A percentile compares a stretch with the other conserved stretches of the same genome.
Conservation (phyloP, 2,797 vertebrate genomes). For the Numenius phaeopus region DNA sequence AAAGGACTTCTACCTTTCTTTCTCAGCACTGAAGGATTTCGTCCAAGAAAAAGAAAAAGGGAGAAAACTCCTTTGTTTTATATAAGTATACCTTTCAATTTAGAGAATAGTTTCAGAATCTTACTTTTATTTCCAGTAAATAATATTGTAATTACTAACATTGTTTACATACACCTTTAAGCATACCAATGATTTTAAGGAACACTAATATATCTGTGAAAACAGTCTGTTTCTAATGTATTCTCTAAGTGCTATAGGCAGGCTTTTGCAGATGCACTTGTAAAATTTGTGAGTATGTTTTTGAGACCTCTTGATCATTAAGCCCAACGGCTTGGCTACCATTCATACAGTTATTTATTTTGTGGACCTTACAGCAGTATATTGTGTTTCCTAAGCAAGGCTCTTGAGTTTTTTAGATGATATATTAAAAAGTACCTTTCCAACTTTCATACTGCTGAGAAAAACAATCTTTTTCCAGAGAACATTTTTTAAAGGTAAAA, state of each 20-base stretch:
- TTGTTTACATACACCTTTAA: not conserved
- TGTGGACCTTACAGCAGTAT: not conserved
- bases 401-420: not conserved
- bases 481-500: not conserved
- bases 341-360: not conserved
- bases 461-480: not conserved
- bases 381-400: not conserved
- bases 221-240: not conserved
- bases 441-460: not conserved
- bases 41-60: not conserved
- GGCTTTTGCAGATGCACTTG: not conserved
- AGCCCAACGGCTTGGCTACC: not conserved
- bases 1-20: not conserved
- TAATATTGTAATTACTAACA: not conserved
- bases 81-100: not conserved
- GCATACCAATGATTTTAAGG: not conserved
- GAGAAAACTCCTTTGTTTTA: not conserved
- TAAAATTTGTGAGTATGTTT: not conserved
- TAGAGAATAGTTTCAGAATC: not conserved
- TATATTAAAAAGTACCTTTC: not conserved
- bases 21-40: not conserved
- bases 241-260: not conserved
- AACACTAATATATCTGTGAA: not conserved
- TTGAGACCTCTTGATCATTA: not conserved
- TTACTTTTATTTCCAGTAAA: not conserved